phyloP scores from a whole-genome alignment of 2,797 vertebrate species.

The Rhinoraja longicauda region DNA sequence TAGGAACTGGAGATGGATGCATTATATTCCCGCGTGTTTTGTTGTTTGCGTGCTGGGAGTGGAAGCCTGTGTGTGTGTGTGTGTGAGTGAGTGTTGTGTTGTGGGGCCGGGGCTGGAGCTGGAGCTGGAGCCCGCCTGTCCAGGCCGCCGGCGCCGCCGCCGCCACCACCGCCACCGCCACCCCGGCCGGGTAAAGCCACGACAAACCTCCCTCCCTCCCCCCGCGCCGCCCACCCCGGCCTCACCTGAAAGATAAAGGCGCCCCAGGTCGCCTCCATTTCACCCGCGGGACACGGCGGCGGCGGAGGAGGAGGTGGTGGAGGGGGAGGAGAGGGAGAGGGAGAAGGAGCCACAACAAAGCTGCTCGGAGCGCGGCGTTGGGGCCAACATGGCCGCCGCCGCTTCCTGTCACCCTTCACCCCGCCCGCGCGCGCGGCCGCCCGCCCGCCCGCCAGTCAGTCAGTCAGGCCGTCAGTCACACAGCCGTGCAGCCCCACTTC shows the following conservation, averaged over 20 bases:
- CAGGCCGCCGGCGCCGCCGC: slow-evolving; percentile 37
- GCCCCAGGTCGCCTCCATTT: slow-evolving; percentile 74
- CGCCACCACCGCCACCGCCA: slow-evolving; percentile 21
- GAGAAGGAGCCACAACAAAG: slow-evolving; percentile 71
- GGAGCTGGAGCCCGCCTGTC: slow-evolving; percentile 14
- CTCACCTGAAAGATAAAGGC: slow-evolving; percentile 74
- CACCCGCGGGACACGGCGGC: slow-evolving; percentile 52
- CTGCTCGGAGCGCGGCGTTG: slow-evolving; percentile 49
- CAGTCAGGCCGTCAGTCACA: background rate
- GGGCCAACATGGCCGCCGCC: slow-evolving; percentile 67
- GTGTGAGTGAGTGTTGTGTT: background rate
- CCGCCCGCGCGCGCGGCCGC: background rate
- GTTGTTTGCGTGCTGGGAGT: no score
- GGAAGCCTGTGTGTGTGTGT: no score
- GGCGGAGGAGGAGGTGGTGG: slow-evolving; percentile 42
- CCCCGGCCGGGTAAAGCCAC: no score
- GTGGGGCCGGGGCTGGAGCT: background rate
- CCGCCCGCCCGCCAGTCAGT: background rate
- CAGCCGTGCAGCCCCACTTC: background rate
- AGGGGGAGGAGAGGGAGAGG: slow-evolving; percentile 58
- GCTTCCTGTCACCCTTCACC: slow-evolving; percentile 63
- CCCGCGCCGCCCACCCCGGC: slow-evolving; percentile 26
- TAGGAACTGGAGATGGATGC: no score
- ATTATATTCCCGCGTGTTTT: no score
- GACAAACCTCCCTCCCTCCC: no score